Evolutionary conservation across 2,888 invertebrate species (phyloP).

Genomic region (Euplexia lucipara): DNA sequence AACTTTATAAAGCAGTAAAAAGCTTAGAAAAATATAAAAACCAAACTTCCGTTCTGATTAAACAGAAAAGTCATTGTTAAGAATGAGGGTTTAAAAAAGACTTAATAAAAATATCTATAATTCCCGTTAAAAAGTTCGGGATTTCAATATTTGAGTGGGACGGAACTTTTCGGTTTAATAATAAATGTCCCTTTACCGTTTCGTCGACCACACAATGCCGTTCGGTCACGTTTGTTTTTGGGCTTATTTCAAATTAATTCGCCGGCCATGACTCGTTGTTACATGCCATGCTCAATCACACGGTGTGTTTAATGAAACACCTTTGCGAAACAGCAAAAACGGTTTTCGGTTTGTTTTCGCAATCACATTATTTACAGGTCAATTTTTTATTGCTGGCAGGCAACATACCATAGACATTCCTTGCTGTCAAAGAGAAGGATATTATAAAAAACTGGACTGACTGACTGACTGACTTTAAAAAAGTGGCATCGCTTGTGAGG

Average conservation of each 20-base stretch:
- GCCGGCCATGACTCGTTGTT: constrained; percentile 7
- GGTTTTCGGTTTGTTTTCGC: constrained; percentile 8
- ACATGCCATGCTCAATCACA: constrained; percentile 35
- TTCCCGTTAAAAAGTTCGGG: constrained; percentile 28
- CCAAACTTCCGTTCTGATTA: constrained; percentile 3
- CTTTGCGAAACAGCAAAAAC: constrained; percentile 13
- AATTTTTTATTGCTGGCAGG: constrained; percentile 18
- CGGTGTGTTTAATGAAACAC: constrained; percentile 31
- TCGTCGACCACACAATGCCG: constrained; percentile 22
- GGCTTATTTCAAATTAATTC: constrained; percentile 46
- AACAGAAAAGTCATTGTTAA: constrained; percentile 21
- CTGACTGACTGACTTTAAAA: too few species aligned
- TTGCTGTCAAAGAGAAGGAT: constrained; percentile 29
- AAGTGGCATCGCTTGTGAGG: too few species aligned
- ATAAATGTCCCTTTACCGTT: constrained; percentile 38
- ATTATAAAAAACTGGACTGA: too few species aligned
- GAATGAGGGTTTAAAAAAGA: constrained; percentile 10
- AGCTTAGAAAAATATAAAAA: constrained; percentile 6
- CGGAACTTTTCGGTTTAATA: constrained; percentile 46
- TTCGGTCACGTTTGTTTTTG: constrained; percentile 42
- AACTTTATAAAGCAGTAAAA: not conserved
- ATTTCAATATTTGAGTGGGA: constrained; percentile 40
- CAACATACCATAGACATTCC: not conserved
- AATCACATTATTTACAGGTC: constrained; percentile 6
- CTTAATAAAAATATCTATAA: constrained; percentile 38